phyloP scores from a whole-genome alignment of 2,888 invertebrate genomes.

The Lissonota sp. region DNA sequence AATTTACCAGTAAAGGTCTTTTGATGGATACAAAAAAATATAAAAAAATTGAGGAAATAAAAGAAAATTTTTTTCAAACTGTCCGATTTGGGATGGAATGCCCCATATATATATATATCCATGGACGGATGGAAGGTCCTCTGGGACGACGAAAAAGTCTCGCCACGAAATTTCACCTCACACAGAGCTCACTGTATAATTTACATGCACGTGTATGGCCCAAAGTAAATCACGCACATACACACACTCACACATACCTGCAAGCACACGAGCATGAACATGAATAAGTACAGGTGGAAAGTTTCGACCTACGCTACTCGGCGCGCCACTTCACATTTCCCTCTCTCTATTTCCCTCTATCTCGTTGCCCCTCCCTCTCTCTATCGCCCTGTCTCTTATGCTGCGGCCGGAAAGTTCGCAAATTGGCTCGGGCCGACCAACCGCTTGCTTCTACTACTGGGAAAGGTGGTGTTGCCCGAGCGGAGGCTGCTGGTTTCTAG shows the following conservation, averaged over 20 bases:
- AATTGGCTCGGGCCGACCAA: slow-evolving; percentile 61
- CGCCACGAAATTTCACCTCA: slow-evolving; percentile 35
- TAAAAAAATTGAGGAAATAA: no score
- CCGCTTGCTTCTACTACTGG: slow-evolving; percentile 20
- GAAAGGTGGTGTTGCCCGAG: slow-evolving; percentile 16
- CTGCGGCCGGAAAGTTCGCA: slow-evolving; percentile 59
- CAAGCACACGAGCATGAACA: background rate
- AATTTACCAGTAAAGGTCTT: no score
- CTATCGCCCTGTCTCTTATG: slow-evolving; percentile 8
- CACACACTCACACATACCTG: background rate
- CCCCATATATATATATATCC: background rate
- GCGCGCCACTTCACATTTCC: background rate
- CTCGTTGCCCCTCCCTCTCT: slow-evolving; percentile 8
- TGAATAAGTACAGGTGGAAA: slow-evolving; percentile 38
- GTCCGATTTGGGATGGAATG: no score
- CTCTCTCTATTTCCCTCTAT: slow-evolving; percentile 21
- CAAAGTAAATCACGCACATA: slow-evolving; percentile 22
- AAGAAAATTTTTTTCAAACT: no score
- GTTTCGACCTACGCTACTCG: slow-evolving; percentile 44
- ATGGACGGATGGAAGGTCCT: background rate
- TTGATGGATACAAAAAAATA: no score
- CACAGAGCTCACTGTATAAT: slow-evolving; percentile 25
- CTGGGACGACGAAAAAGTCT: slow-evolving; percentile 31
- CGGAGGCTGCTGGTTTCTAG: slow-evolving; percentile 47
- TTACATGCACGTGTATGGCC: slow-evolving; percentile 13